Conservation (phyloP, 2,888 invertebrate genomes). For the Drosophila demipolita region DNA sequence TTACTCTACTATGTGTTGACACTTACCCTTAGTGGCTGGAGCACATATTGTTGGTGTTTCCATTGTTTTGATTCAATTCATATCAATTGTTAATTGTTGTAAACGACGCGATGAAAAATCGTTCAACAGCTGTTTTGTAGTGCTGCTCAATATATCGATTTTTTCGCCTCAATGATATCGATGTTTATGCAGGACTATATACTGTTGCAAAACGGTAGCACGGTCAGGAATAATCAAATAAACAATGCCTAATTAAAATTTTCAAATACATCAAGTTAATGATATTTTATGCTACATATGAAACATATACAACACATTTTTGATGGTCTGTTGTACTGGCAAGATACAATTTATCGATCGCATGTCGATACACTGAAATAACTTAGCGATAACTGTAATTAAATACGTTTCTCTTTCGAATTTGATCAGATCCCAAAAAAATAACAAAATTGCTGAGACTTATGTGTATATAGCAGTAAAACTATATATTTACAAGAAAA, state of each 20-base stretch:
- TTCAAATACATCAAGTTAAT: not conserved
- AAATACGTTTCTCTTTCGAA: constrained; percentile 1
- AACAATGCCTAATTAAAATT: not conserved
- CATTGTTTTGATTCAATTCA: constrained; percentile 46
- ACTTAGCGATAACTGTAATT: not conserved
- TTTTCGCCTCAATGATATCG: not conserved
- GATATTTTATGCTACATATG: not conserved
- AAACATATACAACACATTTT: not conserved
- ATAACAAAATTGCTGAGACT: constrained; percentile 9
- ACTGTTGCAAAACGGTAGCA: not conserved
- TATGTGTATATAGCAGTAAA: constrained; percentile 19
- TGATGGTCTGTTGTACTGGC: not conserved
- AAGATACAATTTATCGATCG: not conserved
- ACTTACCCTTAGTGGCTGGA: constrained; percentile 36
- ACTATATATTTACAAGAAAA: constrained; percentile 45
- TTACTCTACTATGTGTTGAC: not conserved
- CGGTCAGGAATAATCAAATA: not conserved
- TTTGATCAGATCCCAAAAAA: not conserved
- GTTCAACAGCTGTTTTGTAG: constrained; percentile 42
- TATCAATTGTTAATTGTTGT: constrained; percentile 45
- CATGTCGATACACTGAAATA: not conserved
- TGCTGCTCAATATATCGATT: not conserved
- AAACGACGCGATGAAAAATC: constrained; percentile 51
- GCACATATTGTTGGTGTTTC: constrained; percentile 35
- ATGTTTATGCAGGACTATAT: not conserved